phyloP scores from a whole-genome alignment of 2,113 vertebrate genomes.

The Tauraco erythrolophus region DNA sequence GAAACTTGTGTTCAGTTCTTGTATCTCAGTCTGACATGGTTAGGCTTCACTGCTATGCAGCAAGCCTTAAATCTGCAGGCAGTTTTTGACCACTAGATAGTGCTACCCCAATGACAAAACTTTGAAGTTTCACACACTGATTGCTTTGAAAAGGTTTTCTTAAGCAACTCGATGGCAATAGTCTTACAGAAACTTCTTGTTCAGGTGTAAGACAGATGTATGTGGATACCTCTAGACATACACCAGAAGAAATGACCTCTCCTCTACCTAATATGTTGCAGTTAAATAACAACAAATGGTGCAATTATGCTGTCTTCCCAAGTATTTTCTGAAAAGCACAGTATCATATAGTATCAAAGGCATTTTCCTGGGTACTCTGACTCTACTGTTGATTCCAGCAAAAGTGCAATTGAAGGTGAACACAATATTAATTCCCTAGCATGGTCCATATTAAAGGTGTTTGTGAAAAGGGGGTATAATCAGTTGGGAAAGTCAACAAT shows the following conservation, averaged over 20 bases:
- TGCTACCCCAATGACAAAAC: background rate
- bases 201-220: background rate
- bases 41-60: background rate
- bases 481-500: background rate
- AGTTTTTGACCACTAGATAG: background rate
- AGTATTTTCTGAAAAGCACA: background rate
- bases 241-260: background rate
- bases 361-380: background rate
- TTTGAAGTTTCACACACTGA: background rate
- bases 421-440: background rate
- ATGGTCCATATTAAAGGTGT: background rate
- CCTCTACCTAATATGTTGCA: background rate
- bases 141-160: background rate
- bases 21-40: background rate
- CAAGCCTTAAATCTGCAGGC: background rate
- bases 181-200: background rate
- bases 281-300: background rate
- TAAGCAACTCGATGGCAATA: background rate
- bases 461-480: background rate
- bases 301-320: background rate
- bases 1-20: background rate
- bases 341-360: background rate
- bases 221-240: background rate
- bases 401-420: background rate
- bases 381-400: background rate